Evolutionary conservation across 1,140 invertebrate species (phyloP), one percentile per base, ranked within the genome.

Genomic region (Camponotus floridanus): DNA sequence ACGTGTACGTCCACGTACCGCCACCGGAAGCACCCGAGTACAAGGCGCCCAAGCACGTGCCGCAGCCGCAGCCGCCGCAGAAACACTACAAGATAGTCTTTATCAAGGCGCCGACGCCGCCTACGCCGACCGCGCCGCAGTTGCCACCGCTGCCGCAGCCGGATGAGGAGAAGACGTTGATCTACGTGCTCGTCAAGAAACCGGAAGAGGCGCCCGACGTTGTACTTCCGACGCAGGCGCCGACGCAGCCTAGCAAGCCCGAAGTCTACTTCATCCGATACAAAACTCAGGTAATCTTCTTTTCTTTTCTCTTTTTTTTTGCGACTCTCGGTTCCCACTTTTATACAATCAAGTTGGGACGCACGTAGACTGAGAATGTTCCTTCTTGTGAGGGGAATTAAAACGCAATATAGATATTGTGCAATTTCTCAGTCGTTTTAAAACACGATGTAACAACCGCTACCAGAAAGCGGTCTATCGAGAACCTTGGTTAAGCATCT

Each of bases 41-140:
- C 92, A 96, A 96, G 51, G 95, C 96, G 2, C 96, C 97, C 3
- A 96, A 95, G 92, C 95, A 94, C 71, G 76, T 92, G 0, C 91
- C 92, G 13, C 90, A 89, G 0, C 88, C 90, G 36, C 96, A 97
- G 67, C 96, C 97, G 9, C 97, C 98, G 11, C 97, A 98, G 92
- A 98, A 98, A 91, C 98, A 98, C 92, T 98, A 98, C 96, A 98
- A 98, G 94, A 98, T 98, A 88, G 97, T 98, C 55, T 98, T 98
- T 95, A 98, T 98, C 92, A 98, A 98, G 94, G 97, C 97, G 1
- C 97, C 98, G 62, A 97, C 97, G 3, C 97, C 97, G 78, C 97
- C 97, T 2, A 96, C 97, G 11, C 97, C 97, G 13, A 97, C 97
- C 4, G 97, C 97, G 0, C 97, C 97, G 9, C 95, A 97, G 26